Base-by-base conservation (phyloP, 2,113 vertebrate genomes). In the Mastomys natalensis region DNA sequence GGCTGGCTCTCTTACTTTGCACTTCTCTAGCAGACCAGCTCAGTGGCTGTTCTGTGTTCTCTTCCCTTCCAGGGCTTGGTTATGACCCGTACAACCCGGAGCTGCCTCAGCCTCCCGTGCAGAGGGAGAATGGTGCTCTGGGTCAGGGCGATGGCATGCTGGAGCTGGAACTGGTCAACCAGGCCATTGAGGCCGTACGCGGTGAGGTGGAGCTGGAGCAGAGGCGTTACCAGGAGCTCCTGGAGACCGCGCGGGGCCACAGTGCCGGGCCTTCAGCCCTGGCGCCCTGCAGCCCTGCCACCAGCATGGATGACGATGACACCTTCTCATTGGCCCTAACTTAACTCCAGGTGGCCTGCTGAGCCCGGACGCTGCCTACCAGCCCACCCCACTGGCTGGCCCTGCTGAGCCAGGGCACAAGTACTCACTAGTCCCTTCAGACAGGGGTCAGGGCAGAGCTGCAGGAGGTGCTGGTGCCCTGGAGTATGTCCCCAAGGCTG, bases 71-170 rank as follows among this genome's bases (percentile, higher is more conserved):
- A 99, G 99, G 99, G 10, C 98, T 99, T 76, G 99, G 99, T 31
- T 99, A 99, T 95, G 99, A 99, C 96, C 99, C 99, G 0, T 99
- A 99, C 98, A 99, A 99, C 82, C 99, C 99, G 0, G 99, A 99
- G 90, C 99, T 99, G 15, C 99, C 99, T 11, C 98, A 98, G 85
- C 97, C 98, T 3, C 97, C 98, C 0, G 95, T 96, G n/a, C 98
- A 99, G 95, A 98, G 95, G 48, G 99, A 99, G 73, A 98, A 99
- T 77, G 98, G 97, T 0, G 0, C 70, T 2, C 95, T 98, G 95
- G 84, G 92, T 3, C 92, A 94, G 6, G 81, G 98, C 4, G 94
- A 92, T 0, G 98, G 99, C 2, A 98, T 98, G 72, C 98, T 99
- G 98, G 99, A 99, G 95, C 97, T 99, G 93, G 99, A 99, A 77